Base-by-base conservation (phyloP, 1,140 invertebrate genomes). In the Lucilia cuprina region DNA sequence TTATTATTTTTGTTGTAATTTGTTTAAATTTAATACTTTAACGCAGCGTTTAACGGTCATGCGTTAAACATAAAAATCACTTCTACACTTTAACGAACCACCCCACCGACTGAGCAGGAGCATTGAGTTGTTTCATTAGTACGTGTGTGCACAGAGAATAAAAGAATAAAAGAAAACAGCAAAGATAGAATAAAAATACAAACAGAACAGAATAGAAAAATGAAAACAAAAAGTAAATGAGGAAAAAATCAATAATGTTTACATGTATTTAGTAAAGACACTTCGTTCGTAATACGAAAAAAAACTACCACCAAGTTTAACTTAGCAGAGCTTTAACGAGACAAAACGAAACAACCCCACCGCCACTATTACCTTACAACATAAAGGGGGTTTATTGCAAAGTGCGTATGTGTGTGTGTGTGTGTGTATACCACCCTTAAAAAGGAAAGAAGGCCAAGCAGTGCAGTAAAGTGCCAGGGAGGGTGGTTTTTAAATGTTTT, bases 61-160 rank as follows among this genome's bases (percentile, higher is more conserved):
- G 60, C 84, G 65, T 70, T 70, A 70, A 85, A 85, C 77, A 35
- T 30, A 83, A 84, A 80, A 78, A 80, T 82, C 47, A 85, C 84
- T 85, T 85, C 86, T 84, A 85, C 86, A 86, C 87, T 86, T 84
- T 82, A 83, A 84, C 86, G 87, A 88, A 88, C 88, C 87, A 89
- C 88, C 88, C 88, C 88, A 89, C 85, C 86, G 88, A 89, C 87
- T 88, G 88, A 88, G 85, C 83, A 83, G 84, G 84, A 82, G 86
- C 85, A 86, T 84, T 80, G 84, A 65, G 83, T 84, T 78, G 50
- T 49, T 78, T 84, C 88, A 86, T 85, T 88, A 86, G 86, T 86
- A 74, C 21, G 65, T 65, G 25, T 70, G 55, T 74, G 14, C 12
- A 82, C 35, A 65, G 70, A 70, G 19, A 70, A 19, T 21, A 70